A percentile compares a stretch with the other conserved stretches of the same genome.
Evolutionary conservation across 1,140 invertebrate species (phyloP).

Genomic region (Papilio helenus): DNA sequence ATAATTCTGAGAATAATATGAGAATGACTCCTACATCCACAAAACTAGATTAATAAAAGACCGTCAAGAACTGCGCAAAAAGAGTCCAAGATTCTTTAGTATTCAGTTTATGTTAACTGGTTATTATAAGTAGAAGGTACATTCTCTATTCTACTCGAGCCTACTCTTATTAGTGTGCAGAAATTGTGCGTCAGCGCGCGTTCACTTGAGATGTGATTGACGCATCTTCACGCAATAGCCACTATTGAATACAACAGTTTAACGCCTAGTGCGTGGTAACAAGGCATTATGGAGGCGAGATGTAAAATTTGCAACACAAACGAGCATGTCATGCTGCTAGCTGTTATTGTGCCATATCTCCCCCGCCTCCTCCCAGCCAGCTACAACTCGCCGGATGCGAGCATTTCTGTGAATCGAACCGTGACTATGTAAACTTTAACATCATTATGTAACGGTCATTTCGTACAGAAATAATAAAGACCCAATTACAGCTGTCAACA

Average conservation of each 20-base stretch:
- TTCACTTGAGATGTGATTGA: neutral
- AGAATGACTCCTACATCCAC: too few relatives aligned
- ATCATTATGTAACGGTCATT: slow-evolving; percentile 31
- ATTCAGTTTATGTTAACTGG: neutral
- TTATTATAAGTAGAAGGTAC: neutral
- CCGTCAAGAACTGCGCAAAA: too few relatives aligned
- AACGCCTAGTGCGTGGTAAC: slow-evolving; percentile 8
- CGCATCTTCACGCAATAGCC: neutral
- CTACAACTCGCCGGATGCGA: slow-evolving; percentile 19
- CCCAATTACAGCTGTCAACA: slow-evolving; percentile 3
- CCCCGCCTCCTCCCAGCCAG: neutral
- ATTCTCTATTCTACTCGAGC: neutral
- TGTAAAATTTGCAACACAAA: slow-evolving; percentile 25
- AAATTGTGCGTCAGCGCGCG: neutral
- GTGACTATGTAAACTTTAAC: slow-evolving; percentile 35
- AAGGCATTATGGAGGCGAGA: neutral
- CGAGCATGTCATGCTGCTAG: neutral
- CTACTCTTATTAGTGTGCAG: neutral
- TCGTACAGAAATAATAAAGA: slow-evolving; percentile 34
- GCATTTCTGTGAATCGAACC: slow-evolving; percentile 23
- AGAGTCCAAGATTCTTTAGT: too few relatives aligned
- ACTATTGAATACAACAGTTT: neutral
- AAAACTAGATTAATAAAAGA: too few relatives aligned
- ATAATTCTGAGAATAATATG: neutral
- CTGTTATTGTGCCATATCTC: slow-evolving; percentile 25